Base-by-base conservation (phyloP, 2,113 vertebrate genomes). In the Mormyrus iriodes region DNA sequence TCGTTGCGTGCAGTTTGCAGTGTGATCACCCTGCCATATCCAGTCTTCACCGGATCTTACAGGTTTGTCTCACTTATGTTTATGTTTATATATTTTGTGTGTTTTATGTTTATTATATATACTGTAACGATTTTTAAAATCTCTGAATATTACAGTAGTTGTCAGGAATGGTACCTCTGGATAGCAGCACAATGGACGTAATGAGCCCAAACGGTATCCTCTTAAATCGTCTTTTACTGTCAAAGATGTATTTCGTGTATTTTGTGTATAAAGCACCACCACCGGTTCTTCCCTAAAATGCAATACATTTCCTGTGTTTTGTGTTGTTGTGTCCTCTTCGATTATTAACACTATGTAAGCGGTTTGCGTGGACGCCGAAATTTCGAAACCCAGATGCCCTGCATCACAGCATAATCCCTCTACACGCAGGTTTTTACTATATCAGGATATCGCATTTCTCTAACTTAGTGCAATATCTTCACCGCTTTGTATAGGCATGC, bases 241-340 rank as follows among this genome's bases (percentile, higher is more conserved):
- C 9, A 65, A n/a, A 31, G 61, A 65, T 65, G 83, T 51, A 27
- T 85, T n/a, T 85, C 21, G 49, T 48, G 73, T 76, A 24, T 8
- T 84, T 42, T 83, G 42, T 21, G 46, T 24, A 85, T 85, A 13
- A 79, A 42, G 13, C 35, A 27, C 73, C 35, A 79, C 73, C 15
- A 79, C 73, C 73, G 10, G 35, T 7, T 35, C 35, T 79, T 79
- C 73, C 73, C 73, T 39, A 79, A 79, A 79, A 19, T 79, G 73
- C 73, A 79, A 19, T 79, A 39, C 73, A 42, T 79, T 79, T 79
- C 73, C 73, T 79, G 73, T 79, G 31, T 69, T 79, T 79, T 79
- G 73, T 35, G 73, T 42, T 17, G 73, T 39, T 13, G 4, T 39
- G 73, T 42, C 13, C 15, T 79, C 15, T 69, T 69, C 61, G 27